These are phyloP conservation scores for Drosophila seguyi DNA, from an alignment of 1,140 invertebrate genomes.

Conservation along the genomic window DNA sequence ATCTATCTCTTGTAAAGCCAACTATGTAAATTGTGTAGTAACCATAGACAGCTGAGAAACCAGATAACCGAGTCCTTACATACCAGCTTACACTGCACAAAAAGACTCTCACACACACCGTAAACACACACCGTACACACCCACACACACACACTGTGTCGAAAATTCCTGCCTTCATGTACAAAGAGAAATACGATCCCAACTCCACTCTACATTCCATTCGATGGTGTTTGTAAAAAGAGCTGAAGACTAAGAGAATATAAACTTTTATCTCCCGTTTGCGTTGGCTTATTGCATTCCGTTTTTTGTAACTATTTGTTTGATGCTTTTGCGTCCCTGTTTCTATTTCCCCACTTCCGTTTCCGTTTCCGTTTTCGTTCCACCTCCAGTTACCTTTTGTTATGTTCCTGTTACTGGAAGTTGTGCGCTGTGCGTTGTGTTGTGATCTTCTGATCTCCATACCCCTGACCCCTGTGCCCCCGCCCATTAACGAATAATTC, in stretches of 20 bases:
- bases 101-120: constrained; percentile 16
- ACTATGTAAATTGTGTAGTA: constrained; percentile 40
- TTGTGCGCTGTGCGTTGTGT: constrained; percentile 72
- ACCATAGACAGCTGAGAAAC: constrained; percentile 12
- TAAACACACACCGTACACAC: constrained; percentile 5
- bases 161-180: constrained; percentile 8
- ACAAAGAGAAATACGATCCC: constrained; percentile 19
- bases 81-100: constrained; percentile 32
- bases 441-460: constrained; percentile 53
- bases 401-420: constrained; percentile 58
- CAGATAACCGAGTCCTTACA: constrained; percentile 23
- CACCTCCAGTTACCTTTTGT: constrained; percentile 4
- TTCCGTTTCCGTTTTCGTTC: constrained; percentile 35
- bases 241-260: constrained; percentile 24
- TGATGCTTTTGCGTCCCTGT: constrained; percentile 42
- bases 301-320: constrained; percentile 35
- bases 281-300: constrained; percentile 41
- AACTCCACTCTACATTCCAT: constrained; percentile 16
- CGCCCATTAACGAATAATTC: constrained; percentile 14
- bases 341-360: constrained; percentile 23
- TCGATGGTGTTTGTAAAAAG: constrained; percentile 34
- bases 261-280: constrained; percentile 28
- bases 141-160: not conserved
- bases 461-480: constrained; percentile 2
- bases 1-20: constrained; percentile 33